These are phyloP conservation scores for Drosophila mimetica DNA, from an alignment of 2,888 invertebrate species.

Conservation along the genomic window DNA sequence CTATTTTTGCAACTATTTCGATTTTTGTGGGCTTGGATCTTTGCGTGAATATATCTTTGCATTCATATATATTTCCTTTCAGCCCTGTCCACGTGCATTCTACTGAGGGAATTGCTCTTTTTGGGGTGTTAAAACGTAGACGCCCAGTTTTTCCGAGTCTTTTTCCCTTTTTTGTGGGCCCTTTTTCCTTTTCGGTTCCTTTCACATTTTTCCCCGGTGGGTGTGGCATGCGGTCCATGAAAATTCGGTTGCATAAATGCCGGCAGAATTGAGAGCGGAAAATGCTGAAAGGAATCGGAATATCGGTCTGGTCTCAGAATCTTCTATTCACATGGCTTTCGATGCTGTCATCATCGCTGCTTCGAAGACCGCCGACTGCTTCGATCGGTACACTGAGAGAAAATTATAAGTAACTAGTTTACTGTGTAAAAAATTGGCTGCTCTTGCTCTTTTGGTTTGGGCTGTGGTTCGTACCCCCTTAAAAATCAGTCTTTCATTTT, in stretches of 20 bases:
- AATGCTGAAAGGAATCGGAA: constrained; percentile 8
- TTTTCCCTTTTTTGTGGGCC: constrained; percentile 18
- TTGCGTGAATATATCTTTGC: background rate
- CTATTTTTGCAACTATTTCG: background rate
- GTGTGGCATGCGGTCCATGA: constrained; percentile 65
- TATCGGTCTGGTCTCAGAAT: constrained; percentile 1
- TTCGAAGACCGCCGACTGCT: background rate
- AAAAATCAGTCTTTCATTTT: too few species aligned
- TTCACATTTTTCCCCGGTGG: constrained; percentile 48
- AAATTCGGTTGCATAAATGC: constrained; percentile 46
- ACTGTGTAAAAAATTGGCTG: too few species aligned
- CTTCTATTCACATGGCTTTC: constrained; percentile 53
- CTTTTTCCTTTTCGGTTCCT: background rate
- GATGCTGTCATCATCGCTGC: constrained; percentile 74
- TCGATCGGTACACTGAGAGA: background rate
- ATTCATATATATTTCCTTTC: constrained; percentile 2
- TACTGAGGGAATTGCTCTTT: constrained; percentile 18
- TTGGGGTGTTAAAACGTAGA: constrained; percentile 38
- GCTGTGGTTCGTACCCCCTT: too few species aligned
- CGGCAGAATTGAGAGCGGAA: constrained; percentile 4
- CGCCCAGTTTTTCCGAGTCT: constrained; percentile 35
- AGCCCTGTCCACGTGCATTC: constrained; percentile 9
- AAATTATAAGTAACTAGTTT: too few species aligned
- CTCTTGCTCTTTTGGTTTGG: too few species aligned
- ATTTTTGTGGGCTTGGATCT: constrained; percentile 5